Conservation (phyloP, 2,888 invertebrate genomes). For the Xanthia icteritia region DNA sequence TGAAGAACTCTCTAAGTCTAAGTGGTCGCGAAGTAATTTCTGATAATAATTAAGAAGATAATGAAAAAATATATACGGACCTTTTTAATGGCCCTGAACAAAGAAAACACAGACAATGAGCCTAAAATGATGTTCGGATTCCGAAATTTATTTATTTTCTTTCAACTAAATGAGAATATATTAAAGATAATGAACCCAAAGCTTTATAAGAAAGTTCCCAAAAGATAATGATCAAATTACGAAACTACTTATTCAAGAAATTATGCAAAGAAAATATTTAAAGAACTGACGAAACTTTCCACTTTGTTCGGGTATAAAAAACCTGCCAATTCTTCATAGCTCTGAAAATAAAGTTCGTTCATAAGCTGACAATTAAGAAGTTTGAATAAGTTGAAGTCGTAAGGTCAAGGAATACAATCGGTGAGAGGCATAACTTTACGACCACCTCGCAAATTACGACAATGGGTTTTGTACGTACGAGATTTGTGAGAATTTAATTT, state of each 20-base stretch:
- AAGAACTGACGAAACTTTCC: slow-evolving; percentile 38
- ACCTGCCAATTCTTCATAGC: slow-evolving; percentile 34
- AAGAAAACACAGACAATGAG: slow-evolving; percentile 42
- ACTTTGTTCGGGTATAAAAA: slow-evolving; percentile 39
- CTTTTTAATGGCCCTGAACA: slow-evolving; percentile 33
- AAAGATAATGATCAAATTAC: slow-evolving; percentile 39
- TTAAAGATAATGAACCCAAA: slow-evolving; percentile 27
- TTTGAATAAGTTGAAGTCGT: slow-evolving; percentile 37
- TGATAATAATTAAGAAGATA: slow-evolving; percentile 22
- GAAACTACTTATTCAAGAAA: slow-evolving; percentile 41
- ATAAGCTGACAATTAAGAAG: slow-evolving; percentile 58
- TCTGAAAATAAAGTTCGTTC: slow-evolving; percentile 52
- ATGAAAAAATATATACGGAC: slow-evolving; percentile 32
- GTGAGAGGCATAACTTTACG: slow-evolving; percentile 36
- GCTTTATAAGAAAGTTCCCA: slow-evolving; percentile 11
- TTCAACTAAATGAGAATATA: slow-evolving; percentile 22
- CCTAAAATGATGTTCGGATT: not conserved
- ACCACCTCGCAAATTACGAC: slow-evolving; percentile 19
- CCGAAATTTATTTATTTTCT: slow-evolving; percentile 24
- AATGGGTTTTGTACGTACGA: slow-evolving; percentile 1
- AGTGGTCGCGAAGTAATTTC: not conserved
- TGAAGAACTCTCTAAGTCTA: not conserved
- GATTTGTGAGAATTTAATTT: slow-evolving; percentile 4
- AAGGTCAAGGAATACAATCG: slow-evolving; percentile 51
- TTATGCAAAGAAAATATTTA: slow-evolving; percentile 48